Evolutionary conservation across 2,888 invertebrate genomes (phyloP).

Genomic region (Andricus quercusramuli): DNA sequence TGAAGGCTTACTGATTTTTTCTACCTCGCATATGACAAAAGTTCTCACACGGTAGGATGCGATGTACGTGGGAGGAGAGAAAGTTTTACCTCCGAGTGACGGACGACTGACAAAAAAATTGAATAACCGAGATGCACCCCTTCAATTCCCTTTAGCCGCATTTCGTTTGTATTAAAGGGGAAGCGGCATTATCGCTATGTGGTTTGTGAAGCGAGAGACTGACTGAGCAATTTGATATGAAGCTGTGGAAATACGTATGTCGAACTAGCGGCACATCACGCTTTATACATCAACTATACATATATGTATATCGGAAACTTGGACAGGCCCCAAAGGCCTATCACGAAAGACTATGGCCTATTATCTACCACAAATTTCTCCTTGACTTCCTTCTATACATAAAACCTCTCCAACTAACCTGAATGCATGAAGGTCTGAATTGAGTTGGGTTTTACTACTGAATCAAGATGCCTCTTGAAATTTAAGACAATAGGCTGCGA

Average conservation of each 20-base stretch:
- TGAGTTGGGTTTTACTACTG: background rate
- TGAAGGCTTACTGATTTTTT: constrained; percentile 38
- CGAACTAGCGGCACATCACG: background rate
- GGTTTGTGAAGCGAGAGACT: constrained; percentile 33
- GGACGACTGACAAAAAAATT: constrained; percentile 37
- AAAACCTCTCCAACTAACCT: background rate
- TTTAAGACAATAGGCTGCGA: constrained; percentile 5
- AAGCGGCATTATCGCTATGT: constrained; percentile 5
- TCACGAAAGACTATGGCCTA: constrained; percentile 3
- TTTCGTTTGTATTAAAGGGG: constrained; percentile 38
- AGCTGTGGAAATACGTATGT: constrained; percentile 16
- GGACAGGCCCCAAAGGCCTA: background rate
- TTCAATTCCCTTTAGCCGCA: constrained; percentile 39
- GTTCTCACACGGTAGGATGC: constrained; percentile 35
- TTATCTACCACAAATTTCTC: constrained; percentile 21
- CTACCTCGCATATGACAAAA: constrained; percentile 37
- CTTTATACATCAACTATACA: background rate
- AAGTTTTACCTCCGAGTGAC: constrained; percentile 36
- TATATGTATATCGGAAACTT: background rate
- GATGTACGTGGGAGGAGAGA: constrained; percentile 16
- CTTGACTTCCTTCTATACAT: background rate
- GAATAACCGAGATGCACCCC: constrained; percentile 40
- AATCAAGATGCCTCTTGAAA: background rate
- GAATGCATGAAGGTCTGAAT: constrained; percentile 6
- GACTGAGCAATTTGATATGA: constrained; percentile 10